These are phyloP conservation scores for Peromyscus leucopus DNA, from an alignment of 2,113 vertebrate genomes.

Conservation along the genomic window DNA sequence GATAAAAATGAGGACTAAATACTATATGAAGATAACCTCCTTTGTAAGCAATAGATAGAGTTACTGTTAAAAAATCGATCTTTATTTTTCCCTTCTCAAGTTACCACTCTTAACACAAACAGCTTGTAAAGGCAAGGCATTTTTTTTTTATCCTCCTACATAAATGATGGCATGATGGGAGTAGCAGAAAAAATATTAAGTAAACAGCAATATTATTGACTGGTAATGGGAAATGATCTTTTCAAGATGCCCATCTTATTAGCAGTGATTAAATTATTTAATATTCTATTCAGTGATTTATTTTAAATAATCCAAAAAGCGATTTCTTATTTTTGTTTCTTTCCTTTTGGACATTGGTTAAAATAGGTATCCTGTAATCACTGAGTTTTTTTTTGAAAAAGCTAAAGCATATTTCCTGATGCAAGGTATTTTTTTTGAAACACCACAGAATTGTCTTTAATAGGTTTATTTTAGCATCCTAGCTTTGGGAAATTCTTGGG, in stretches of 20 bases:
- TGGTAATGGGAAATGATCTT: not conserved
- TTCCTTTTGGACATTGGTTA: not conserved
- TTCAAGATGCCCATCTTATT: constrained; percentile 68
- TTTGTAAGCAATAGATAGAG: not conserved
- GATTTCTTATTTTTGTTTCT: not conserved
- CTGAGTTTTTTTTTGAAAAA: constrained; percentile 56
- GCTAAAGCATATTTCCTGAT: not conserved
- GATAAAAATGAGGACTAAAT: not conserved
- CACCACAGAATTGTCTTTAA: not conserved
- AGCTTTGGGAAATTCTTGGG: not conserved
- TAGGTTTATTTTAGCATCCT: not conserved
- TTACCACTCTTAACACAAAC: not conserved
- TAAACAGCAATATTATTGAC: not conserved
- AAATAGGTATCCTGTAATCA: not conserved
- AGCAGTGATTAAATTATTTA: constrained; percentile 31
- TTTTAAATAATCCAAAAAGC: not conserved
- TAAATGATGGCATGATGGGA: not conserved
- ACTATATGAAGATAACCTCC: not conserved
- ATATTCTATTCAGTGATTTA: constrained; percentile 38
- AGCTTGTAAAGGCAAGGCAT: not conserved
- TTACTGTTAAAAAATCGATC: not conserved
- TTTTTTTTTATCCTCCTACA: not conserved
- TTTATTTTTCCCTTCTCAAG: not conserved
- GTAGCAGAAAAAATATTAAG: not conserved
- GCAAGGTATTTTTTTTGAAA: constrained; percentile 39